These are phyloP conservation scores for Adineta ricciae DNA, from an alignment of 2,888 invertebrate genomes.

Conservation along the genomic window DNA sequence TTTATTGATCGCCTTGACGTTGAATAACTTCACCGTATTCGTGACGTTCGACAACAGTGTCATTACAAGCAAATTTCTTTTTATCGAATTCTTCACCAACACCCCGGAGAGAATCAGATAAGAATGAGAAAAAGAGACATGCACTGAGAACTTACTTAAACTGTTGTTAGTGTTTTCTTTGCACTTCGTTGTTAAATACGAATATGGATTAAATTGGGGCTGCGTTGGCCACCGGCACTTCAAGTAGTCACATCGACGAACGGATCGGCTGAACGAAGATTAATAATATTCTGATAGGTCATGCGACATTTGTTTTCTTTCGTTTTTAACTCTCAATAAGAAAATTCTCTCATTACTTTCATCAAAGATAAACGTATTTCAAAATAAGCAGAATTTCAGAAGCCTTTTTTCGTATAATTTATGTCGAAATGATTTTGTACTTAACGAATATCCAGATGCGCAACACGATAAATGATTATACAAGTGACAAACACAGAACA, in stretches of 20 bases:
- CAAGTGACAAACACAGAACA: background rate
- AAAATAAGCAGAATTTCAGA: background rate
- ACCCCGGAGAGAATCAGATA: constrained; percentile 34
- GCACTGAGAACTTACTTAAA: constrained; percentile 57
- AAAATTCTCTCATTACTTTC: too few species aligned
- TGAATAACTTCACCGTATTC: constrained; percentile 99
- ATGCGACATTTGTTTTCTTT: too few species aligned
- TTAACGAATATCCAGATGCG: background rate
- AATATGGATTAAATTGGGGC: constrained; percentile 83
- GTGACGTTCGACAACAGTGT: constrained; percentile 98
- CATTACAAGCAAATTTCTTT: constrained; percentile 99
- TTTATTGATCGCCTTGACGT: constrained; percentile 97
- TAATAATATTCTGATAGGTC: constrained; percentile 21
- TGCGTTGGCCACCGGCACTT: background rate
- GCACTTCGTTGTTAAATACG: constrained; percentile 99
- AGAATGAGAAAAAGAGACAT: too few species aligned
- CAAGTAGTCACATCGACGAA: background rate
- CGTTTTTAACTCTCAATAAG: too few species aligned
- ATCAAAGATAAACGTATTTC: background rate
- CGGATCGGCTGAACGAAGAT: constrained; percentile 7
- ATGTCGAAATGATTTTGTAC: background rate
- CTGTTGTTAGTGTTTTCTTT: constrained; percentile 96
- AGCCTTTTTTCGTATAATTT: background rate
- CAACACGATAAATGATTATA: background rate
- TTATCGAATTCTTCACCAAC: constrained; percentile 69